phyloP scores from a whole-genome alignment of 2,797 vertebrate species.

The Eremophila alpestris region DNA sequence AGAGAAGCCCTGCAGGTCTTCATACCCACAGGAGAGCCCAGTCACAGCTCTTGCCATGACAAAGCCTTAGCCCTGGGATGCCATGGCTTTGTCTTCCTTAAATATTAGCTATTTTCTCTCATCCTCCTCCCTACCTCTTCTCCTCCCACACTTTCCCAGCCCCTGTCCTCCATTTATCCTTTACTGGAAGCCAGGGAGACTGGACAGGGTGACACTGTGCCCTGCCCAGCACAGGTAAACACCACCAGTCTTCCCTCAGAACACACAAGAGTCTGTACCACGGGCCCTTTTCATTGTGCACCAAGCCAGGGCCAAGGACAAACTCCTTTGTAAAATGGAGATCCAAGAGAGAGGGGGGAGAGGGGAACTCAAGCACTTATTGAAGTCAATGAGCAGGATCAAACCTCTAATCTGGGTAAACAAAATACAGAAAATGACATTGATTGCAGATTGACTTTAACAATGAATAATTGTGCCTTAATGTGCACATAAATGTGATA shows the following conservation, averaged over 20 bases:
- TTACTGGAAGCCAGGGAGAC: not conserved
- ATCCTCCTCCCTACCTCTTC: not conserved
- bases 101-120: not conserved
- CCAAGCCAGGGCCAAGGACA: slow-evolving; percentile 51
- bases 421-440: slow-evolving; percentile 71
- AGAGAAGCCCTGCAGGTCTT: not conserved
- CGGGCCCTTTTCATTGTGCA: not conserved
- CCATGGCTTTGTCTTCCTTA: not conserved
- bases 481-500: slow-evolving; percentile 73
- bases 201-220: not conserved
- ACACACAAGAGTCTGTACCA: not conserved
- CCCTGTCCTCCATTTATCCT: not conserved
- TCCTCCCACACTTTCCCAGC: not conserved
- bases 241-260: not conserved
- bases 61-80: not conserved
- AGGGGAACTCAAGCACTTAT: not conserved
- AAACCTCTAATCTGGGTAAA: slow-evolving; percentile 63
- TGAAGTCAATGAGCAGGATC: slow-evolving; percentile 48
- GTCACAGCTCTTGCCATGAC: not conserved
- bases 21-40: not conserved
- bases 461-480: slow-evolving; percentile 77
- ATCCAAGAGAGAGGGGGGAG: not conserved
- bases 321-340: slow-evolving; percentile 1
- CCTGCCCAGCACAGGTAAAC: not conserved
- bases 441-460: slow-evolving; percentile 78